phyloP scores from a whole-genome alignment of 1,140 invertebrate species.

The Magallana angulata region DNA sequence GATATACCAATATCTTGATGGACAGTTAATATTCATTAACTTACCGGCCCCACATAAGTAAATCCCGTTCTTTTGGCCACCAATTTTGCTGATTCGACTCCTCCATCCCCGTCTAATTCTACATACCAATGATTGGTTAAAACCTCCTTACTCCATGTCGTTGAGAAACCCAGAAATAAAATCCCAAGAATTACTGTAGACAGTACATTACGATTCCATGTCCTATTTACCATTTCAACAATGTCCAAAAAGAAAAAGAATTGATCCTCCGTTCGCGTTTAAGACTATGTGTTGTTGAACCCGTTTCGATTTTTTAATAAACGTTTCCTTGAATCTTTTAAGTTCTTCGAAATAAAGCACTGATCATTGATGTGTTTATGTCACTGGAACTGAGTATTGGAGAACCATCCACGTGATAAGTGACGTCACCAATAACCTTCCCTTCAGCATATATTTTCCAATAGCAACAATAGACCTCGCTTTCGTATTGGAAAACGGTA shows the following conservation, averaged over 20 bases:
- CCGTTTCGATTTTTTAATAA: background rate
- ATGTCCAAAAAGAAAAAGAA: background rate
- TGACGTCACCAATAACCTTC: conserved; percentile 40
- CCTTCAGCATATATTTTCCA: conserved; percentile 35
- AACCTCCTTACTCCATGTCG: conserved; percentile 61
- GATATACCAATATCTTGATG: background rate
- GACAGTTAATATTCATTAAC: conserved; percentile 28
- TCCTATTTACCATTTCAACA: conserved; percentile 38
- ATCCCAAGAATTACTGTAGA: conserved; percentile 11
- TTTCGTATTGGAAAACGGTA: conserved; percentile 30
- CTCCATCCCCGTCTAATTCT: conserved; percentile 64
- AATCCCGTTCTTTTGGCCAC: conserved; percentile 71
- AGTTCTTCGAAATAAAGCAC: conserved; percentile 15
- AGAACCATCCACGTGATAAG: conserved; percentile 20
- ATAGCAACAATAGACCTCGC: conserved; percentile 37
- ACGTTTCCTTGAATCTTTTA: background rate
- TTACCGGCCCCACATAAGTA: conserved; percentile 69
- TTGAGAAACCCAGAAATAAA: conserved; percentile 32
- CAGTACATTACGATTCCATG: conserved; percentile 41
- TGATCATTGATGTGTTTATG: conserved; percentile 32
- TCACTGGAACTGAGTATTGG: conserved; percentile 33
- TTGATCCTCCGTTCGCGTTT: background rate
- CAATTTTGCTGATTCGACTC: conserved; percentile 61
- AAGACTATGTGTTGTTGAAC: background rate
- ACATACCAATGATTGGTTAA: conserved; percentile 71